phyloP scores from a whole-genome alignment of 2,797 vertebrate species.

The Notoglanidium macrostoma region DNA sequence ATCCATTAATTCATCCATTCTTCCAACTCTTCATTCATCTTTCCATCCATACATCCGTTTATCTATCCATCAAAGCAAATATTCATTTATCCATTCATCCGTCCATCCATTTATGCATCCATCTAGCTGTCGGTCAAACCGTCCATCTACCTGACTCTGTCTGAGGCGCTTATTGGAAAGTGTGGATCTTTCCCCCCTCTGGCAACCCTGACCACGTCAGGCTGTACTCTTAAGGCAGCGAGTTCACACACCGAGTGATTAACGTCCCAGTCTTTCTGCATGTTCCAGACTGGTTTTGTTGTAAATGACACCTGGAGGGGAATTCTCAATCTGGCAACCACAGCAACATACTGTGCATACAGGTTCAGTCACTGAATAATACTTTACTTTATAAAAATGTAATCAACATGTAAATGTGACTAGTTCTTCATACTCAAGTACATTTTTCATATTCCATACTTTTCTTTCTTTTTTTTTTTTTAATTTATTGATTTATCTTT shows the following conservation, averaged over 20 bases:
- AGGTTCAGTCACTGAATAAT: background rate
- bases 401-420: background rate
- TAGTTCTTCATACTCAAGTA: background rate
- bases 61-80: background rate
- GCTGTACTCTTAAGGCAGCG: too few species aligned
- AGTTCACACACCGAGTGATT: too few species aligned
- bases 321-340: background rate
- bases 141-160: background rate
- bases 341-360: background rate
- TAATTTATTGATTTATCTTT: too few species aligned
- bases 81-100: background rate
- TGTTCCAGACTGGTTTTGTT: background rate
- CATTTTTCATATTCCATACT: too few species aligned
- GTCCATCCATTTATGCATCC: background rate
- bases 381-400: too few species aligned
- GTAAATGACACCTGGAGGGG: background rate
- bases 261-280: background rate
- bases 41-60: background rate
- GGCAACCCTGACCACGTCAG: background rate
- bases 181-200: background rate
- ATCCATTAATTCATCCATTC: background rate
- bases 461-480: too few species aligned
- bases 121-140: too few species aligned
- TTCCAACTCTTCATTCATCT: background rate
- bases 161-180: too few species aligned